Percentiles rank a stretch among this genome's conserved stretches.
Evolutionary conservation across 2,113 vertebrate species (phyloP).

Genomic region (Conger conger): DNA sequence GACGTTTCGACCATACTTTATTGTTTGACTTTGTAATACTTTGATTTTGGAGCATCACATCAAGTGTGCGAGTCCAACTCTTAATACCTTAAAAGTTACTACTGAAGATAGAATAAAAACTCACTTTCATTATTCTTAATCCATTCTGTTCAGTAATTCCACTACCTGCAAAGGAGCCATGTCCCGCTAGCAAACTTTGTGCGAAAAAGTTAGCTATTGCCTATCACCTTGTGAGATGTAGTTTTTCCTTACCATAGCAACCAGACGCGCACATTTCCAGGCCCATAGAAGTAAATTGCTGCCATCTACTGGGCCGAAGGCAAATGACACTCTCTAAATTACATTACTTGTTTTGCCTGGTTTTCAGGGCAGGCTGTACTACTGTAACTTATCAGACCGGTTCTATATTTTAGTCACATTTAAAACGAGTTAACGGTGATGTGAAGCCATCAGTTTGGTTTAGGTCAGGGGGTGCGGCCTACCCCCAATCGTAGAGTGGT

Average conservation of each 20-base stretch:
- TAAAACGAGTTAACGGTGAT: too few species aligned
- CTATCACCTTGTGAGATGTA: not conserved
- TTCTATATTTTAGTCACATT: too few species aligned
- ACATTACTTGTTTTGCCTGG: not conserved
- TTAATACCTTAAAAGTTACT: not conserved
- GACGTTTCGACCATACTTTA: too few species aligned
- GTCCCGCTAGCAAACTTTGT: not conserved
- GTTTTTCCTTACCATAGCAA: conserved; percentile 33
- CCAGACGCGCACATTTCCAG: conserved; percentile 11
- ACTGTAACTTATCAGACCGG: too few species aligned
- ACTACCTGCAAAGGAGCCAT: not conserved
- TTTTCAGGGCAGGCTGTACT: too few species aligned
- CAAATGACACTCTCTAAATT: conserved; percentile 1
- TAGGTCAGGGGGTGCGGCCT: too few species aligned
- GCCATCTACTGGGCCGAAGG: conserved; percentile 31
- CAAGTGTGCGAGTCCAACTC: too few species aligned
- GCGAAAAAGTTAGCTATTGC: too few species aligned
- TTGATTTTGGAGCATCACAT: too few species aligned
- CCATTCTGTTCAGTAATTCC: not conserved
- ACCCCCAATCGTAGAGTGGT: too few species aligned
- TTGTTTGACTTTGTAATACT: too few species aligned
- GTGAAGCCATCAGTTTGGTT: too few species aligned
- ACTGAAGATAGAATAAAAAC: not conserved
- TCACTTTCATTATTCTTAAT: not conserved
- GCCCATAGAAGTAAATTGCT: not conserved